Percentiles rank a stretch among this genome's conserved stretches.
phyloP scores from a whole-genome alignment of 2,888 invertebrate genomes.

The Rhopalosiphum nymphaeae region DNA sequence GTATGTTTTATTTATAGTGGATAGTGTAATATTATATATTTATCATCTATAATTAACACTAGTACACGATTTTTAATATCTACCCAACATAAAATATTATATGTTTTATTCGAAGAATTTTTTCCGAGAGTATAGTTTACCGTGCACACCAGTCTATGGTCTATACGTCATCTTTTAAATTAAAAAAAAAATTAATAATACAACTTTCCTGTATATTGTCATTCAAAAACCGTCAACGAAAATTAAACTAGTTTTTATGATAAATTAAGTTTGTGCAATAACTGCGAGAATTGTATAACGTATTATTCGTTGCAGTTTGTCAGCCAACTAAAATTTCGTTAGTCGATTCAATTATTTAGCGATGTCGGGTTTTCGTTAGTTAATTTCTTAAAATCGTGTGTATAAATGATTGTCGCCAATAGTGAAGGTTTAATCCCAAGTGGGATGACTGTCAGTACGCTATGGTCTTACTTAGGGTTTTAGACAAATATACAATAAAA shows the following conservation, averaged over 20 bases:
- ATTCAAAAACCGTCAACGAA: neutral
- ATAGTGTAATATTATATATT: neutral
- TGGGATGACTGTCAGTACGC: neutral
- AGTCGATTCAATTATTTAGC: neutral
- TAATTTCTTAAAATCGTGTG: neutral
- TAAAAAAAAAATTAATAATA: neutral
- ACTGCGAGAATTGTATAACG: neutral
- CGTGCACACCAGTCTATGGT: fast-evolving
- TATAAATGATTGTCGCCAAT: neutral
- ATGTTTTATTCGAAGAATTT: neutral
- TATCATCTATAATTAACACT: neutral
- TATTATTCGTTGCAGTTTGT: neutral
- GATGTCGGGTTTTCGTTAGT: neutral
- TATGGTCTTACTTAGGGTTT: neutral
- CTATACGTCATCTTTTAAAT: neutral
- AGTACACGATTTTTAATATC: too few species aligned
- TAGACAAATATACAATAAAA: neutral
- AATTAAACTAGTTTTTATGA: neutral
- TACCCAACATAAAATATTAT: neutral
- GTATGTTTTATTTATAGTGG: neutral
- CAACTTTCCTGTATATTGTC: neutral
- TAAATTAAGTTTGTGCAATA: neutral
- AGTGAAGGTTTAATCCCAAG: neutral
- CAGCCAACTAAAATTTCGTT: neutral
- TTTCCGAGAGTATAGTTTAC: neutral